Conservation (phyloP, 2,113 vertebrate genomes). For the Pipa parva region DNA sequence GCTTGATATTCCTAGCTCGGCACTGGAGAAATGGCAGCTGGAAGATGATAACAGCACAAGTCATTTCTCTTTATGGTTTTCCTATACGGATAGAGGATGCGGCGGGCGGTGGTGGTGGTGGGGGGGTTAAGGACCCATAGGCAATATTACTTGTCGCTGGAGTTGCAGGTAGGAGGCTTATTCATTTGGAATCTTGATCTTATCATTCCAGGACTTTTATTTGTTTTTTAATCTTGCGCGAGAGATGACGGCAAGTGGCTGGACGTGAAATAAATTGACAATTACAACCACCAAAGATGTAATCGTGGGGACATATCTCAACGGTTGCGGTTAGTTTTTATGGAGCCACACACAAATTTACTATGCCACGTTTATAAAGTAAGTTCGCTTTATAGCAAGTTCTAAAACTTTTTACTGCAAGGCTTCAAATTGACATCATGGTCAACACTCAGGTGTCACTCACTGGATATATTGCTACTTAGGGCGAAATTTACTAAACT, state of each 20-base stretch:
- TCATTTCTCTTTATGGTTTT: background rate
- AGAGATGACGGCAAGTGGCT: background rate
- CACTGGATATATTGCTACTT: too few relatives aligned
- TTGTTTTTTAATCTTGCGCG: background rate
- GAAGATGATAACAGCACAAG: constrained; percentile 1
- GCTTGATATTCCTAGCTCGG: constrained; percentile 9
- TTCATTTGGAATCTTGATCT: background rate
- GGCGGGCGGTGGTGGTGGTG: background rate
- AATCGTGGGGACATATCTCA: background rate
- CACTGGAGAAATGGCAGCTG: constrained; percentile 12
- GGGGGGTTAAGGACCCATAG: constrained; percentile 8
- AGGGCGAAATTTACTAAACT: too few relatives aligned
- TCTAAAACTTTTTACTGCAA: too few relatives aligned
- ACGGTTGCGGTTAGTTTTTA: background rate
- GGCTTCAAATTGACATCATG: too few relatives aligned
- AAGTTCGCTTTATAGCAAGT: too few relatives aligned
- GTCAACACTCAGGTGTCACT: too few relatives aligned
- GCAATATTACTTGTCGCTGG: constrained; percentile 8
- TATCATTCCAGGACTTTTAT: background rate
- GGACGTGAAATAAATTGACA: background rate
- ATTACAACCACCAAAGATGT: background rate
- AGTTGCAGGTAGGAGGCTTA: background rate
- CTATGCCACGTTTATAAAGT: too few relatives aligned
- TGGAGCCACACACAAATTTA: background rate
- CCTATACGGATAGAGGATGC: background rate